Percentiles rank a stretch among this genome's conserved stretches.
Conservation (phyloP, 2,888 invertebrate genomes). For the Terebella lapidaria region DNA sequence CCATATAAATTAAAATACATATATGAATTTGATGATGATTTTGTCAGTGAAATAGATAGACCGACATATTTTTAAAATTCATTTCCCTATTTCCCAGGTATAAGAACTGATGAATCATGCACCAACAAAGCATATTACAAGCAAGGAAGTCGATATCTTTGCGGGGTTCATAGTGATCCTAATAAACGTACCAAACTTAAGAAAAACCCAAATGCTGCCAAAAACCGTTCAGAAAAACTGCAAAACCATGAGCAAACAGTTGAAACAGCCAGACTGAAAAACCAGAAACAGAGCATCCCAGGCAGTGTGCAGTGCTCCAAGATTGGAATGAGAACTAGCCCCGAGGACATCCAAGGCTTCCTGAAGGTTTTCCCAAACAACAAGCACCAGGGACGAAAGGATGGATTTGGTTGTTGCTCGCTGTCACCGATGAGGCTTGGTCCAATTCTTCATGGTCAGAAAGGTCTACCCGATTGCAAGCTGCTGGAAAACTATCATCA, state of each 20-base stretch:
- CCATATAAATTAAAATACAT: too few relatives aligned
- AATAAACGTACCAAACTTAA: background rate
- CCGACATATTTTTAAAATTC: too few relatives aligned
- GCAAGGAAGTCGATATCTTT: background rate
- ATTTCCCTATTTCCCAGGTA: background rate
- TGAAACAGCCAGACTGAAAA: background rate
- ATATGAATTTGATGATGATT: too few relatives aligned
- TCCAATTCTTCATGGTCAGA: background rate
- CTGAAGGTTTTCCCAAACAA: background rate
- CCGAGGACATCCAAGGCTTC: background rate
- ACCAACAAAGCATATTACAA: slow-evolving; percentile 4
- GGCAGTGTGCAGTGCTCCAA: background rate
- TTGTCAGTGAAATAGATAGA: too few relatives aligned
- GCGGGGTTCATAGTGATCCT: background rate
- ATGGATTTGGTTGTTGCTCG: background rate
- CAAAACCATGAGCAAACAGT: background rate
- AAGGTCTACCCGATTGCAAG: background rate
- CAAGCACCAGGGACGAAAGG: slow-evolving; percentile 1
- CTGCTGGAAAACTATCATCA: slow-evolving; percentile 2
- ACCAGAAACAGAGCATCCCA: background rate
- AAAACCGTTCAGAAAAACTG: background rate
- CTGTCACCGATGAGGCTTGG: slow-evolving; percentile 2
- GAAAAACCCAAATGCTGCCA: background rate
- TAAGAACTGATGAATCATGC: background rate
- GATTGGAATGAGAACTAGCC: background rate